Evolutionary conservation across 2,113 vertebrate species (phyloP).

Genomic region (Alligator mississippiensis): DNA sequence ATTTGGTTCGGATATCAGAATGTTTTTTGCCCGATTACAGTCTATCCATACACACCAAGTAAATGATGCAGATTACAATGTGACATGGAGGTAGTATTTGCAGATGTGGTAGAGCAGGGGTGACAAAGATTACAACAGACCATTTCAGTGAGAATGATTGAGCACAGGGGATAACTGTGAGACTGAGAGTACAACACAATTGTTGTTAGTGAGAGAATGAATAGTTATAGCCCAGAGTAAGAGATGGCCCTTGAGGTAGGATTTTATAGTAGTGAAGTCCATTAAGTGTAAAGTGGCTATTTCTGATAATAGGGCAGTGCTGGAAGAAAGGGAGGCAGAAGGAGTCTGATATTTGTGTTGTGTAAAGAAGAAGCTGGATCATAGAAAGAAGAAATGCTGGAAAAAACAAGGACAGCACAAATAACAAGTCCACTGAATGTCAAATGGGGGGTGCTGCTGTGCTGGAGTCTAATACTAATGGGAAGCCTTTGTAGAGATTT

Average conservation of each 20-base stretch:
- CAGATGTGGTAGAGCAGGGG: background rate
- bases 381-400: background rate
- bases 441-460: background rate
- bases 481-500: background rate
- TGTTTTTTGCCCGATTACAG: background rate
- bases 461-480: background rate
- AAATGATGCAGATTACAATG: background rate
- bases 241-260: background rate
- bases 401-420: background rate
- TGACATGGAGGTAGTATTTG: background rate
- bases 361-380: background rate
- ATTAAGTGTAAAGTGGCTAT: background rate
- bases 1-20: background rate
- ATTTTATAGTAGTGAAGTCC: background rate
- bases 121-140: background rate
- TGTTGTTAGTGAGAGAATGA: background rate
- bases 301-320: background rate
- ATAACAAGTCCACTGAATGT: accelerated
- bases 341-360: background rate
- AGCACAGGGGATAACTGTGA: background rate
- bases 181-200: background rate
- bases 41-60: background rate
- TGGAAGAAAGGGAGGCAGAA: background rate
- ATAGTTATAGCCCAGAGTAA: background rate
- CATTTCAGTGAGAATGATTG: background rate